Evolutionary conservation across 2,797 vertebrate species (phyloP), one percentile per base, ranked within the genome.

Genomic region (Pygocentrus nattereri): DNA sequence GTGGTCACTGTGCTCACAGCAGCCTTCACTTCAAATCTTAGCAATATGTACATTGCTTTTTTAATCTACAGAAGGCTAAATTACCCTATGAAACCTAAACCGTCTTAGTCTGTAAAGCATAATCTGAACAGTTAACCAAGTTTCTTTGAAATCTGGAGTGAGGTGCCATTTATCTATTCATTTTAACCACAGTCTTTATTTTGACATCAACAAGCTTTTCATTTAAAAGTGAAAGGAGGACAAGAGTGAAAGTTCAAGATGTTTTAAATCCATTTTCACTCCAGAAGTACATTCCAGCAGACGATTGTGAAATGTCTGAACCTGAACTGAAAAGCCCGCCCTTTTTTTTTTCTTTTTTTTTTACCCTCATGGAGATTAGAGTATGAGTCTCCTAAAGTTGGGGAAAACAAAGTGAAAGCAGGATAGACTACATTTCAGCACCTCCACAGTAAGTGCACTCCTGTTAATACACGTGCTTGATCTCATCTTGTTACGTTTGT

Each of bases 341-440:
- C 7, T 59, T 59, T 25, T 50, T 50, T 19, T 19, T 18, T 18
- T 18, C 13, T 47, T 47, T 8, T 49, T 50, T 16, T 16, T 50
- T 31, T 15, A 18, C 8, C 12, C 19, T 5, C 3, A 10, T 30
- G 13, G 4, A 30, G 3, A 64, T 61, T 27, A 3, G 15, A 11
- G 5, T 2, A 1, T 23, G 15, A 11, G 5, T 2, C 1, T 23
- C 65, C 25, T 21, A n/a, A 76, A 81, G 16, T 52, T 49, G 10
- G 30, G 30, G 13, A 23, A 50, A 79, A 38, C 8, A 59, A 81
- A 86, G 82, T 84, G 84, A 84, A 86, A 87, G 80, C 84, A 58
- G 75, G 76, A 25, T 23, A 59, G 58, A 76, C 69, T 52, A 61
- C 76, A 67, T 72, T 30, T 84, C 77, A 79, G 49, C 82, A 64